Evolutionary conservation across 2,888 invertebrate genomes (phyloP).

Genomic region (Oligia fasciuncula): DNA sequence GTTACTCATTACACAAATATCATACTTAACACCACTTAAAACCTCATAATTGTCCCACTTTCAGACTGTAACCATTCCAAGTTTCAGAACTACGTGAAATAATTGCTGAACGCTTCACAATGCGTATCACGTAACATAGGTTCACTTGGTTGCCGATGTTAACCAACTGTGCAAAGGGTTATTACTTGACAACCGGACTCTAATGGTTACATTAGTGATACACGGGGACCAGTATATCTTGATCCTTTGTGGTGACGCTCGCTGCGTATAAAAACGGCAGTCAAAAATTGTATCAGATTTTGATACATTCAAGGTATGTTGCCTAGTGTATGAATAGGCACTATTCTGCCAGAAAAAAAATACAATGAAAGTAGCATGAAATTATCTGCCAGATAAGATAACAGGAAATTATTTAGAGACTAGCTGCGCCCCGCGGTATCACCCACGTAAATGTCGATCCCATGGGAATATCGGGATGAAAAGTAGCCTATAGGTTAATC

Average conservation of each 20-base stretch:
- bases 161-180: constrained; percentile 49
- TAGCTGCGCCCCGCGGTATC: too few species aligned
- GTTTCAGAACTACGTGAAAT: constrained; percentile 34
- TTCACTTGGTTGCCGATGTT: constrained; percentile 9
- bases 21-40: constrained; percentile 19
- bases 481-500: too few species aligned
- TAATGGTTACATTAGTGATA: constrained; percentile 55
- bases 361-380: too few species aligned
- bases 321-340: too few species aligned
- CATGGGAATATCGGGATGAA: too few species aligned
- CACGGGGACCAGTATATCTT: constrained; percentile 9
- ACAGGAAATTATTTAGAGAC: too few species aligned
- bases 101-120: constrained; percentile 39
- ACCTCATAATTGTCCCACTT: constrained; percentile 22
- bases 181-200: constrained; percentile 55
- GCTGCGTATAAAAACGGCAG: background rate
- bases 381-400: too few species aligned
- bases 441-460: too few species aligned
- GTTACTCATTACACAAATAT: background rate
- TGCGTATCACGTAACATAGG: constrained; percentile 53
- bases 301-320: background rate
- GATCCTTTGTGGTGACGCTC: background rate
- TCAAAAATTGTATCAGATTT: background rate
- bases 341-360: too few species aligned
- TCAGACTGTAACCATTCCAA: constrained; percentile 5